Evolutionary conservation across 2,888 invertebrate species (phyloP), one percentile per base, ranked within the genome.

Genomic region (Orthonychiurus folsomi): DNA sequence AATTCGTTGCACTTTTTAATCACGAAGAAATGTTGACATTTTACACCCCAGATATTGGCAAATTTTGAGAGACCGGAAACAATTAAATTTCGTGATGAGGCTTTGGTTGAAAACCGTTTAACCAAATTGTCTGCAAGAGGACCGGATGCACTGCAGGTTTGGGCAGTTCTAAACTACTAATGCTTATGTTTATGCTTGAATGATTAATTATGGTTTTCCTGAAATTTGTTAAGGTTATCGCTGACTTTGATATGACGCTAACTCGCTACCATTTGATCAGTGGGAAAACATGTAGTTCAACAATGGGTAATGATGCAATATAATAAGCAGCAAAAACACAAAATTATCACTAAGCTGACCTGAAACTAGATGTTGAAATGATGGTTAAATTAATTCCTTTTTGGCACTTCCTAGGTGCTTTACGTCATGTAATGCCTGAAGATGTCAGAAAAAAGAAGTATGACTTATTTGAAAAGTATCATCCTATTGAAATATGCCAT

Each of bases 241-340:
- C 90, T 0, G 94, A 94, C 77, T 94, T 93, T 76, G 94, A 94
- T 77, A 84, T 85, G 73, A 94, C 94, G 1, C 79, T 94, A 56
- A 91, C 93, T 0, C 87, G 87, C 73, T 88, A 88, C 73, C 84
- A 83, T 61, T 80, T 87, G 69, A 82, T 86, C 66, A 92, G 91
- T 0, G 80, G 80, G 68, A 77, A 78, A 1, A 88, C 89, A 56
- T 92, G 91, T 77, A 93, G 92, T 80, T 88, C 93, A 85, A 79
- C 77, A 93, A 92, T 80, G 88, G 93, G 85, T n/a, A n/a, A n/a
- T n/a, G n/a, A n/a, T n/a, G n/a, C n/a, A n/a, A n/a, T n/a, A n/a
- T n/a, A n/a, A n/a, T n/a, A n/a, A n/a, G n/a, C n/a, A n/a, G n/a
- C n/a, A n/a, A n/a, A n/a, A n/a, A n/a, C 3, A 25, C 53, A 24